Conservation (phyloP, 2,888 invertebrate species). For the Acronicta aceris region DNA sequence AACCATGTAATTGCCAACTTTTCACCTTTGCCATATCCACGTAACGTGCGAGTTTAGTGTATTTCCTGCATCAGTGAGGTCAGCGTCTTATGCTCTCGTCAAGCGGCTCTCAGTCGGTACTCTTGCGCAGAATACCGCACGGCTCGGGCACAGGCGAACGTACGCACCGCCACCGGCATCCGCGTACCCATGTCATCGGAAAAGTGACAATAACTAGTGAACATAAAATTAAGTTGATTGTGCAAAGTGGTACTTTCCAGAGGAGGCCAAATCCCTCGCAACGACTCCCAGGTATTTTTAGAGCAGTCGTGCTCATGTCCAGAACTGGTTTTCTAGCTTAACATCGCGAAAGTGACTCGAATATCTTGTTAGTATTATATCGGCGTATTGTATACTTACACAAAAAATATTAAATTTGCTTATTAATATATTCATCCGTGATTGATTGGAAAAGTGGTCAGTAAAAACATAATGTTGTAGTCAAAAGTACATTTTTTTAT, state of each 20-base stretch:
- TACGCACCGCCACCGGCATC: slow-evolving; percentile 51
- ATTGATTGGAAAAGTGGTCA: neutral
- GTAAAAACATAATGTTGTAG: neutral
- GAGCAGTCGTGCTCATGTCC: slow-evolving; percentile 58
- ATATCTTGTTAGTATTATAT: slow-evolving; percentile 39
- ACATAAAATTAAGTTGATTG: slow-evolving; percentile 61
- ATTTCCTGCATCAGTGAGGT: slow-evolving; percentile 77
- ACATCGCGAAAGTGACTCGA: slow-evolving; percentile 70
- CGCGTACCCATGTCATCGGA: slow-evolving; percentile 59
- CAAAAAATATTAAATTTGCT: slow-evolving; percentile 10
- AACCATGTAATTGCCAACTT: slow-evolving; percentile 6
- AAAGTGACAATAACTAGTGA: slow-evolving; percentile 66
- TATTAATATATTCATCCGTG: neutral
- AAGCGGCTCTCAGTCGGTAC: slow-evolving; percentile 33
- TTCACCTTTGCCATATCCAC: slow-evolving; percentile 67
- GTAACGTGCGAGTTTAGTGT: slow-evolving; percentile 48
- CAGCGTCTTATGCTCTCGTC: slow-evolving; percentile 56
- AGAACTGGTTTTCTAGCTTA: slow-evolving; percentile 75
- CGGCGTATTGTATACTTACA: slow-evolving; percentile 17
- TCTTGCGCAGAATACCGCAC: slow-evolving; percentile 66
- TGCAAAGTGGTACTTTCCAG: slow-evolving; percentile 65
- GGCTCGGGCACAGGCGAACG: slow-evolving; percentile 65
- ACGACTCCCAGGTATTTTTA: slow-evolving; percentile 80
- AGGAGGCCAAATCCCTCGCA: slow-evolving; percentile 58
- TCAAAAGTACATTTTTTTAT: neutral